These are phyloP conservation scores for Coecobrya sp. DNA, from an alignment of 2,888 invertebrate genomes.

Conservation along the genomic window DNA sequence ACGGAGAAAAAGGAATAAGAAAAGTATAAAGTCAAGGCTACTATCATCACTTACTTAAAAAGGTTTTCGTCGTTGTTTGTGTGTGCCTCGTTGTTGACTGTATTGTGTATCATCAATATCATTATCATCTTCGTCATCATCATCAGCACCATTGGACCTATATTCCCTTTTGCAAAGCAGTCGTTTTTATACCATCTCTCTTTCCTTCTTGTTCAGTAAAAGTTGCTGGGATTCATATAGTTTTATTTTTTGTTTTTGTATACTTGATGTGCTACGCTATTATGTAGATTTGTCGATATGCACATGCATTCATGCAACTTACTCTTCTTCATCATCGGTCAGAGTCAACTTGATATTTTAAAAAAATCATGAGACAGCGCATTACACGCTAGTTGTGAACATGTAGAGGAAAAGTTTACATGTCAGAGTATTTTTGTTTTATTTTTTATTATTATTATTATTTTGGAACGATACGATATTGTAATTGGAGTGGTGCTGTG, in stretches of 20 bases:
- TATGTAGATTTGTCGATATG: constrained; percentile 40
- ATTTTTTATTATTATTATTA: background rate
- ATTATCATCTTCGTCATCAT: constrained; percentile 2
- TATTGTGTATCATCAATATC: constrained; percentile 50
- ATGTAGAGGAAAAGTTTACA: constrained; percentile 11
- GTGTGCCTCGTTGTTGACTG: background rate
- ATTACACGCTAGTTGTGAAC: constrained; percentile 3
- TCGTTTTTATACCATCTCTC: background rate
- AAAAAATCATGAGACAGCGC: constrained; percentile 3
- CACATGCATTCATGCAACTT: constrained; percentile 29
- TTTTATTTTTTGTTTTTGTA: constrained; percentile 43
- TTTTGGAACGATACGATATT: constrained; percentile 7
- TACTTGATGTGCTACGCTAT: constrained; percentile 20
- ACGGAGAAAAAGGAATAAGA: constrained; percentile 55
- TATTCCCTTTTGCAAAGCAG: background rate
- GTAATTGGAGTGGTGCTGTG: constrained; percentile 30
- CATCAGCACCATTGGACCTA: background rate
- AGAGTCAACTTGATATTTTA: background rate
- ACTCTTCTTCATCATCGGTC: constrained; percentile 6
- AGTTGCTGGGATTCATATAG: constrained; percentile 25
- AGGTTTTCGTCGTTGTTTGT: constrained; percentile 60
- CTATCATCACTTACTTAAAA: constrained; percentile 47
- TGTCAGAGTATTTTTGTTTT: background rate
- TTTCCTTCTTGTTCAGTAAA: constrained; percentile 41
- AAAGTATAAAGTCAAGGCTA: constrained; percentile 81